Evolutionary conservation across 2,113 vertebrate species (phyloP).

Genomic region (Falco punctatus): DNA sequence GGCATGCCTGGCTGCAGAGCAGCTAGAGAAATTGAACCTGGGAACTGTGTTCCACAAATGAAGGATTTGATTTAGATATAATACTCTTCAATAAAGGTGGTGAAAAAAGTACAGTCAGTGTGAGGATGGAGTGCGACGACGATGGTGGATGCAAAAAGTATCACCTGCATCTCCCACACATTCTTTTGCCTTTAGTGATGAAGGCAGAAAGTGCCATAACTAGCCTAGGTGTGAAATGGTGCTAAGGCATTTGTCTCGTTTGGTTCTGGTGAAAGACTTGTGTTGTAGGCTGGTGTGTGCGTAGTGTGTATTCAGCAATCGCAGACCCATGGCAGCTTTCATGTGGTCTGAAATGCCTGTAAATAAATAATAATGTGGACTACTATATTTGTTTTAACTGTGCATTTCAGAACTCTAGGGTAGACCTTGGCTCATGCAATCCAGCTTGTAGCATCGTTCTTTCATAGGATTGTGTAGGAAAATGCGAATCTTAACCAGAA

Average conservation of each 20-base stretch:
- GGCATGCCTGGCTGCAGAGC: neutral
- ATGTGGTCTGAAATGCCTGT: neutral
- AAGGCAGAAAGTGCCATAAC: neutral
- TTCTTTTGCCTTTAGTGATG: neutral
- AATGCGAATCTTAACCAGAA: neutral
- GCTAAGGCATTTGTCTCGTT: neutral
- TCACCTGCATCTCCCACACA: neutral
- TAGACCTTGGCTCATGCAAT: neutral
- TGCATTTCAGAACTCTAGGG: neutral
- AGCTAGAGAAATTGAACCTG: neutral
- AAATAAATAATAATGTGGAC: neutral
- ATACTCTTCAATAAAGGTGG: neutral
- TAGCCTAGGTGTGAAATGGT: neutral
- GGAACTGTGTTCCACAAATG: neutral
- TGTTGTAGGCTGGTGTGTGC: neutral
- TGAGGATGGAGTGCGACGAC: neutral
- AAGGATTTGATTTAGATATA: neutral
- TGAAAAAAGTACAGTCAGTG: neutral
- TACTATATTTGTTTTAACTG: neutral
- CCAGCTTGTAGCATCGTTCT: neutral
- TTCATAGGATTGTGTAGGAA: neutral
- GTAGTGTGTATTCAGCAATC: neutral
- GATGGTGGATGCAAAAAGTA: neutral
- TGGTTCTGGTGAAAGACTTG: neutral
- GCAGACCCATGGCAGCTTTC: neutral